phyloP scores from a whole-genome alignment of 2,113 vertebrate species.

The Trichechus manatus region DNA sequence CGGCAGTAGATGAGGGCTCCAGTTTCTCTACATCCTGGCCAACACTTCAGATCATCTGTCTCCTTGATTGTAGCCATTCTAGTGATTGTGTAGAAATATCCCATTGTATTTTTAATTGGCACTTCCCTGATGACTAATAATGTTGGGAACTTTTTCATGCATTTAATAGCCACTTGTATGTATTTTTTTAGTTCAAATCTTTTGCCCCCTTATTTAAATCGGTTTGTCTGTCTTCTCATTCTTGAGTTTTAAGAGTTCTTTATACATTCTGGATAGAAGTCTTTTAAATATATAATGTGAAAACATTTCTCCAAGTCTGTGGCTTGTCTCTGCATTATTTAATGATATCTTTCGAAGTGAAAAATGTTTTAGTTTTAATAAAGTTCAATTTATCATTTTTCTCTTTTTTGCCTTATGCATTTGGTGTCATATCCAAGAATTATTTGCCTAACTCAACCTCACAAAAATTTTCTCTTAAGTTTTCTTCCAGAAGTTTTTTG shows the following conservation, averaged over 20 bases:
- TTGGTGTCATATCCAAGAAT: neutral
- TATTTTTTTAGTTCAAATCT: too few relatives aligned
- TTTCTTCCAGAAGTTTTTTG: slow-evolving; percentile 14
- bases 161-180: too few relatives aligned
- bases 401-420: slow-evolving; percentile 41
- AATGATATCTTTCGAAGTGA: slow-evolving; percentile 18
- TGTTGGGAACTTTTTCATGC: neutral
- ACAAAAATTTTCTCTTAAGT: slow-evolving; percentile 35
- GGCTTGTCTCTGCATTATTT: neutral
- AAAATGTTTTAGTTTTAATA: slow-evolving; percentile 11
- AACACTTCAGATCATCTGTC: neutral
- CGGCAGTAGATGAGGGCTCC: neutral
- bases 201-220: neutral
- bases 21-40: neutral
- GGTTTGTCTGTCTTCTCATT: slow-evolving; percentile 25
- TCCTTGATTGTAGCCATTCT: neutral
- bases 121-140: slow-evolving; percentile 33
- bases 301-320: slow-evolving; percentile 47
- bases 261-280: too few relatives aligned
- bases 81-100: neutral
- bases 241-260: neutral
- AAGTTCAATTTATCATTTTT: slow-evolving; percentile 38
- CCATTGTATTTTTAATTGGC: neutral
- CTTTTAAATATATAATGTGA: neutral
- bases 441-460: neutral